Percentiles rank a stretch among this genome's conserved stretches.
phyloP scores from a whole-genome alignment of 2,888 invertebrate species.

The Watsonalla binaria region DNA sequence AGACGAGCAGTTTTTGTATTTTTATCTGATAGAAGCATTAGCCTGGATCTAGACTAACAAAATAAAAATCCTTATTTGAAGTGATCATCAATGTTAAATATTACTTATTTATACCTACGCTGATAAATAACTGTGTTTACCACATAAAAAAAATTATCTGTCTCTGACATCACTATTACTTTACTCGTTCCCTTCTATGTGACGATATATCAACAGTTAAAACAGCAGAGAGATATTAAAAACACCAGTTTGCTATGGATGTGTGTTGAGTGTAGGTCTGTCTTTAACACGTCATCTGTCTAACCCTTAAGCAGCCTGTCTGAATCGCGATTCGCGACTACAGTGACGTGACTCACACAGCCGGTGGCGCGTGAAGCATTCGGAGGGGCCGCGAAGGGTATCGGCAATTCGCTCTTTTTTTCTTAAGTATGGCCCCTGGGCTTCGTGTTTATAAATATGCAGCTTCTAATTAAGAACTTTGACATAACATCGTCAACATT shows the following conservation, averaged over 20 bases:
- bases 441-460: neutral
- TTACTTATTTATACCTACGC: too few species aligned
- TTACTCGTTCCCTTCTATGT: too few species aligned
- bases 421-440: neutral
- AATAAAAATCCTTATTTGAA: too few species aligned
- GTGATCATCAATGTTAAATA: too few species aligned
- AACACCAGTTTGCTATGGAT: neutral
- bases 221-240: neutral
- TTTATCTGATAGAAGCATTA: too few species aligned
- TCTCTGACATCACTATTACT: too few species aligned
- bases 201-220: too few species aligned
- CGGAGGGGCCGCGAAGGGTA: slow-evolving; percentile 62
- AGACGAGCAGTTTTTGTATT: too few species aligned
- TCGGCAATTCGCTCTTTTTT: slow-evolving; percentile 1
- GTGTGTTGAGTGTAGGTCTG: neutral
- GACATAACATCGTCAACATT: too few species aligned
- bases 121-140: too few species aligned
- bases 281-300: neutral
- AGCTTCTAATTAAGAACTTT: neutral
- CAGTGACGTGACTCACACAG: slow-evolving; percentile 54
- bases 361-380: slow-evolving; percentile 58
- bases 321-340: slow-evolving; percentile 56
- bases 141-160: too few species aligned
- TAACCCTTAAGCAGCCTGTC: slow-evolving; percentile 33
- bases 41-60: too few species aligned